Evolutionary conservation across 2,888 invertebrate genomes (phyloP).

Genomic region (Gortyna flavago): DNA sequence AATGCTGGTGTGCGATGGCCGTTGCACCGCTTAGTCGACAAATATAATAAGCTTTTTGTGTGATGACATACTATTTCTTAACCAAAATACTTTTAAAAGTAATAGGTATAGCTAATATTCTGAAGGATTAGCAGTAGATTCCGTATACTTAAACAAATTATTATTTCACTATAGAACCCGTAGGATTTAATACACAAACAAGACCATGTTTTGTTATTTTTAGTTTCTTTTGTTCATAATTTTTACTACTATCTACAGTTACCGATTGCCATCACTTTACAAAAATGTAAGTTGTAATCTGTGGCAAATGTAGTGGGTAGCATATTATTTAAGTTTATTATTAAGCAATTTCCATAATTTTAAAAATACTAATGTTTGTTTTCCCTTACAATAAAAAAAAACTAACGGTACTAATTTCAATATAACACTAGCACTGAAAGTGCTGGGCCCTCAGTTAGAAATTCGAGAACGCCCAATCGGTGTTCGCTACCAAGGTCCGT

Average conservation of each 20-base stretch:
- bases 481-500: slow-evolving; percentile 15
- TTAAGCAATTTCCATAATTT: too few relatives aligned
- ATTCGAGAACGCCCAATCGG: slow-evolving; percentile 28
- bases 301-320: background rate
- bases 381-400: background rate
- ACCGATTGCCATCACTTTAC: background rate
- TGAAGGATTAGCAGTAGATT: background rate
- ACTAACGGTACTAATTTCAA: background rate
- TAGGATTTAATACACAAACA: too few relatives aligned
- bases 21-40: too few relatives aligned
- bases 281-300: background rate
- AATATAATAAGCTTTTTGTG: too few relatives aligned
- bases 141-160: background rate
- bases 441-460: background rate
- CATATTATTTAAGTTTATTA: too few relatives aligned
- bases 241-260: too few relatives aligned
- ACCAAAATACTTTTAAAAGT: background rate
- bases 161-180: background rate
- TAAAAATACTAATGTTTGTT: background rate
- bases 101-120: background rate
- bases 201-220: too few relatives aligned
- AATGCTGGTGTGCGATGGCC: background rate
- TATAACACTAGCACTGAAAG: background rate
- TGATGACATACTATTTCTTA: background rate
- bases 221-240: too few relatives aligned